Base-by-base conservation (phyloP, 2,888 invertebrate species). In the Rhynchonema sp. region DNA sequence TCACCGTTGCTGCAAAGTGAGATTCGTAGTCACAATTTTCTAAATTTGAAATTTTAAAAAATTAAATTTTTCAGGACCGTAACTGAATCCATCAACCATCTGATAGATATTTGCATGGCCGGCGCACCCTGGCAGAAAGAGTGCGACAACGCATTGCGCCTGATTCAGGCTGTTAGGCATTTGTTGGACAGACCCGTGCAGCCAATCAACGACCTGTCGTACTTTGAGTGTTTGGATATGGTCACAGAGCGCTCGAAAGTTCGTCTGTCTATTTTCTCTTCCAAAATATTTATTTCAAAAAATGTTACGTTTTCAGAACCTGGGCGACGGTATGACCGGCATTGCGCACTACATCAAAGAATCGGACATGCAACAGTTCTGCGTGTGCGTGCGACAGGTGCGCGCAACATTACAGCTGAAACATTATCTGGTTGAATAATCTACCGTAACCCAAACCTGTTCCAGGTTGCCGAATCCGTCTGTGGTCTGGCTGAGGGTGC, bases 61-160 rank as follows among this genome's bases (percentile, higher is more conserved):
- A 17, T 17, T 17, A 38, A 13, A 6, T 17, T 49, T 53, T 65
- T 13, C 67, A 79, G 89, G 60, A 84, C 85, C 13, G 89, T 91
- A 55, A 91, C 88, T 0, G 91, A 91, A 66, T 86, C 85, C 74
- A 88, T 94, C 65, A 94, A 92, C 74, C 82, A 85, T 67, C 78
- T 94, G 63, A 85, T 92, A 66, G 84, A 86, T 73, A 83, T 85
- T 3, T 86, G 85, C 72, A 88, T 88, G 1, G 87, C 88, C 27
- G 86, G 89, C 0, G 87, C 89, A 0, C 92, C 94, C 0, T 91
- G 94, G 0, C 91, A 92, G 77, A 88, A 87, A 74, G 94, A 96
- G 72, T 96, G 96, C 76, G 90, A 89, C 72, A 91, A 87, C 66
- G 92, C 94, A 1, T 84, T 94, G 59, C 80, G 92, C 64, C 86